A percentile compares a stretch with the other conserved stretches of the same genome.
Conservation (phyloP, 2,797 vertebrate species). For the Vireo griseus region DNA sequence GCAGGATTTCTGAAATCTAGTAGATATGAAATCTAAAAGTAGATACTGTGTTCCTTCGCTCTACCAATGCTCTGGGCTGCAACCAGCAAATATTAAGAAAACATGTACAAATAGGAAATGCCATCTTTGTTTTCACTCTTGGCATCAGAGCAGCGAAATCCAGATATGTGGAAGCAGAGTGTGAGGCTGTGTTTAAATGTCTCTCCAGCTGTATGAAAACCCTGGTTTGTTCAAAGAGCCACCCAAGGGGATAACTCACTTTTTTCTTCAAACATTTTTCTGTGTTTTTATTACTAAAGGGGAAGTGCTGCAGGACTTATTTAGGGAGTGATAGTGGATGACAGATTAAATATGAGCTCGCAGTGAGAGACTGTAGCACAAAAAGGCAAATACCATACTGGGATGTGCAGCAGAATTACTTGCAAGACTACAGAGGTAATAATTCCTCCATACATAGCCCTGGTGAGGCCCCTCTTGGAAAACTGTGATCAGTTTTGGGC, state of each 20-base stretch:
- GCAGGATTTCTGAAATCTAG: neutral
- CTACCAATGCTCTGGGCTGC: neutral
- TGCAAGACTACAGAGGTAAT: constrained; percentile 52
- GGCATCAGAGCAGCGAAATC: neutral
- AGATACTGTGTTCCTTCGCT: neutral
- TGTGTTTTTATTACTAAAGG: constrained; percentile 53
- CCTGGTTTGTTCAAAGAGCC: neutral
- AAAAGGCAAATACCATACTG: constrained; percentile 50
- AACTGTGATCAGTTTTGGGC: constrained; percentile 48
- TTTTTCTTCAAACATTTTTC: constrained; percentile 49
- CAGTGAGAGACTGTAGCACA: constrained; percentile 36
- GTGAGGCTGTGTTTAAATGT: neutral
- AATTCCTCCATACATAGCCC: constrained; percentile 22
- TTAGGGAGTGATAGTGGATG: constrained; percentile 59
- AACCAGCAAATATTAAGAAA: neutral
- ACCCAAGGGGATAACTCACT: constrained; percentile 39
- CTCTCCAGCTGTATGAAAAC: constrained; percentile 19
- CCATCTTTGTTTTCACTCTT: neutral
- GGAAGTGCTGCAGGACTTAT: constrained; percentile 56
- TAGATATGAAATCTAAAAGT: neutral
- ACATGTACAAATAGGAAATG: neutral
- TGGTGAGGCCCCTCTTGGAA: constrained; percentile 39
- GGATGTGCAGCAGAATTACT: constrained; percentile 51
- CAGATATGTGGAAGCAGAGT: neutral
- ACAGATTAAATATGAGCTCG: constrained; percentile 63